Percentiles rank a stretch among this genome's conserved stretches.
phyloP scores from a whole-genome alignment of 1,140 invertebrate genomes.

The Odontomachus brunneus region DNA sequence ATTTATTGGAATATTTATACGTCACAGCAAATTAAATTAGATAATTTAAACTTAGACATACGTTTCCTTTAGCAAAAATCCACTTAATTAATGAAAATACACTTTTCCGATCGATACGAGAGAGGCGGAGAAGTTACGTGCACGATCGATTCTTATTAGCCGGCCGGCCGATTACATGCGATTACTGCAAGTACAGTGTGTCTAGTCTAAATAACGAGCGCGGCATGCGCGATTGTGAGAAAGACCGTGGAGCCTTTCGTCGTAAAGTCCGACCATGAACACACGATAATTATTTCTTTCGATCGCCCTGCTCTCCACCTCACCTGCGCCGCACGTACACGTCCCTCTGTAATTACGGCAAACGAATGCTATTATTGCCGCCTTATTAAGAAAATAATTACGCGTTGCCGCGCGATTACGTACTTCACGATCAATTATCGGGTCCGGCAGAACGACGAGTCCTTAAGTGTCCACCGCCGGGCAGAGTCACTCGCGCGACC shows the following conservation, averaged over 20 bases:
- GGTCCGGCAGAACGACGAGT: constrained; percentile 2
- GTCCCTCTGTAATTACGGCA: constrained; percentile 47
- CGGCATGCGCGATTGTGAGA: neutral
- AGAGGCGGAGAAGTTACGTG: too few relatives aligned
- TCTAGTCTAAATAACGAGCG: neutral
- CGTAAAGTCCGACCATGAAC: neutral
- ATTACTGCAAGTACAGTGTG: neutral
- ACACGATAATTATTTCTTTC: constrained; percentile 23
- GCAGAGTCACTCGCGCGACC: neutral
- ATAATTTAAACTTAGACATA: too few relatives aligned
- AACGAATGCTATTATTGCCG: constrained; percentile 56
- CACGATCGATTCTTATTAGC: neutral
- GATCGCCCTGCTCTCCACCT: neutral
- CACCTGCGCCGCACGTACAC: neutral
- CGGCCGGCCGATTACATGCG: neutral
- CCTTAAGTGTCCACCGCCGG: neutral
- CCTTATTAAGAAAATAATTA: constrained; percentile 66
- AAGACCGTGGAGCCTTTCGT: neutral
- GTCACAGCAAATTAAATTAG: too few relatives aligned
- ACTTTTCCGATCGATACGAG: too few relatives aligned
- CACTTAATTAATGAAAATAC: too few relatives aligned
- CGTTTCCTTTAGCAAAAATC: too few relatives aligned
- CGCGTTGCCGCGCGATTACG: constrained; percentile 31
- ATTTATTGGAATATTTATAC: too few relatives aligned
- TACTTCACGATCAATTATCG: constrained; percentile 60